Percentiles rank a stretch among this genome's conserved stretches.
phyloP scores from a whole-genome alignment of 2,888 invertebrate species.

The Tetranychus truncatus region DNA sequence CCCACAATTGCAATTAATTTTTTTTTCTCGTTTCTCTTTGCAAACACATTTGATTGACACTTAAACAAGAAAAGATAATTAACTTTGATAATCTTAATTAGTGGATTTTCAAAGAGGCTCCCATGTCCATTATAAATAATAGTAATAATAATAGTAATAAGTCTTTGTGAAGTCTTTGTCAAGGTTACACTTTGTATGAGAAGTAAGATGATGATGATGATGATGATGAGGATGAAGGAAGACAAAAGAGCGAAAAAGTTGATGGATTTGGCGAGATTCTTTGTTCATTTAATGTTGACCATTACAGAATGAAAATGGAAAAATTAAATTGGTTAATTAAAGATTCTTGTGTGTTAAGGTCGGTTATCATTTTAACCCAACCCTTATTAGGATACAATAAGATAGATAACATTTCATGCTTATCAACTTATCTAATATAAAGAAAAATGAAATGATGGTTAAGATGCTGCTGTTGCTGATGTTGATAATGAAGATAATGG shows the following conservation, averaged over 20 bases:
- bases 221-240: too few relatives aligned
- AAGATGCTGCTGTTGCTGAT: too few relatives aligned
- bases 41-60: neutral
- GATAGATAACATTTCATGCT: neutral
- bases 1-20: neutral
- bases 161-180: neutral
- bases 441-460: neutral
- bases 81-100: slow-evolving; percentile 1
- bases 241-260: too few relatives aligned
- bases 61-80: neutral
- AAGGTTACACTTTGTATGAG: neutral
- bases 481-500: neutral
- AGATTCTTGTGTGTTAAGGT: neutral
- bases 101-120: neutral
- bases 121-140: neutral
- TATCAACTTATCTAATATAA: neutral
- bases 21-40: neutral
- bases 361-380: neutral
- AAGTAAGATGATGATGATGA: too few relatives aligned
- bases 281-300: too few relatives aligned
- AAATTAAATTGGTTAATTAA: too few relatives aligned
- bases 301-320: too few relatives aligned
- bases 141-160: neutral
- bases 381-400: neutral
- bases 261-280: too few relatives aligned